A percentile compares a stretch with the other conserved stretches of the same genome.
Conservation (phyloP, 2,797 vertebrate genomes). For the Helarctos malayanus region DNA sequence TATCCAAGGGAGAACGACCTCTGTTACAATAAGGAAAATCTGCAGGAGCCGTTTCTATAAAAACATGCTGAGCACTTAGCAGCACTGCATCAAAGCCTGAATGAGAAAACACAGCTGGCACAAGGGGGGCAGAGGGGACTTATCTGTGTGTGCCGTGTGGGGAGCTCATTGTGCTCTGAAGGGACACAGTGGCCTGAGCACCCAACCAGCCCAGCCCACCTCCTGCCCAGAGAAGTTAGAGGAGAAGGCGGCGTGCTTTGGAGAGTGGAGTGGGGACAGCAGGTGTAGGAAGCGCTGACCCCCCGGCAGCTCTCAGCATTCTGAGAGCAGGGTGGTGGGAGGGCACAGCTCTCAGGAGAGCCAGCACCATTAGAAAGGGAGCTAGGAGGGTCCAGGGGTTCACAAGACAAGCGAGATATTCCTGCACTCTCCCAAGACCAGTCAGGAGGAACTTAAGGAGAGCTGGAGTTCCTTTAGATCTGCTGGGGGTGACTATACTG, state of each 20-base stretch:
- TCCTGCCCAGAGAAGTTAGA: background rate
- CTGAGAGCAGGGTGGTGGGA: background rate
- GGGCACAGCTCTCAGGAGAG: background rate
- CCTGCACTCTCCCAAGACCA: background rate
- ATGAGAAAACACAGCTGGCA: background rate
- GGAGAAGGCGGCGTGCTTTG: background rate
- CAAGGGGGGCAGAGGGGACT: fast-evolving
- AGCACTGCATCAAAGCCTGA: background rate
- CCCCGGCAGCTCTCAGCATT: too few relatives aligned
- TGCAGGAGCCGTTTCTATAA: too few relatives aligned
- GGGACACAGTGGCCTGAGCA: background rate
- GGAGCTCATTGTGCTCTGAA: background rate
- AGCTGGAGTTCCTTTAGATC: background rate
- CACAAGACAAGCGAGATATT: background rate
- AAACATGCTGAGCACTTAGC: fast-evolving
- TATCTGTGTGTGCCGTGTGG: background rate
- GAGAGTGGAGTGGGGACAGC: background rate
- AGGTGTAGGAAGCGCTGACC: background rate
- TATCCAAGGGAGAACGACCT: background rate
- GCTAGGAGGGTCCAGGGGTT: background rate
- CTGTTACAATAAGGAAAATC: background rate
- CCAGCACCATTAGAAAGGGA: background rate
- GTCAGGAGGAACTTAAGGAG: background rate
- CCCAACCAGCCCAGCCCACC: background rate
- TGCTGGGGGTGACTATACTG: fast-evolving